Evolutionary conservation across 2,888 invertebrate genomes (phyloP).

Genomic region (Netelia melanura): DNA sequence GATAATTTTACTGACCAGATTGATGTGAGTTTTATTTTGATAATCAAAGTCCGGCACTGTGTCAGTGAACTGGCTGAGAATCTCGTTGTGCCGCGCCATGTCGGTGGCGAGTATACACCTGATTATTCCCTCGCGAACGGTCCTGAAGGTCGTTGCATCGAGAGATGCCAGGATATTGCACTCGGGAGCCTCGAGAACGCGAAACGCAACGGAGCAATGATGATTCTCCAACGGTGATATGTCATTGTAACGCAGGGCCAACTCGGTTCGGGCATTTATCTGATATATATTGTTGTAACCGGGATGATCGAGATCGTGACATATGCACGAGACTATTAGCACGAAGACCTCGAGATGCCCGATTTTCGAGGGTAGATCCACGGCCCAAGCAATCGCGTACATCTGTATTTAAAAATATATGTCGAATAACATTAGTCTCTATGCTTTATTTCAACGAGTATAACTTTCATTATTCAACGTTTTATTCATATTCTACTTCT

Average conservation of each 20-base stretch:
- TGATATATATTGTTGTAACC: slow-evolving; percentile 93
- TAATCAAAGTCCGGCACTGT: slow-evolving; percentile 89
- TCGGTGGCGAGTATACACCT: slow-evolving; percentile 92
- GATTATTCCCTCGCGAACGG: slow-evolving; percentile 92
- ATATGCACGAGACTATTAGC: slow-evolving; percentile 91
- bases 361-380: slow-evolving; percentile 89
- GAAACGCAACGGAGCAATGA: slow-evolving; percentile 94
- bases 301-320: slow-evolving; percentile 93
- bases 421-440: background rate
- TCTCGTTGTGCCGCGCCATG: slow-evolving; percentile 93
- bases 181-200: slow-evolving; percentile 91
- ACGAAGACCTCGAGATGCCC: slow-evolving; percentile 92
- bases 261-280: slow-evolving; percentile 93
- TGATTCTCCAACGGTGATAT: slow-evolving; percentile 95
- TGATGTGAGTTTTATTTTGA: slow-evolving; percentile 89
- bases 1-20: slow-evolving; percentile 87
- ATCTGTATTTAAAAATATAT: slow-evolving; percentile 86
- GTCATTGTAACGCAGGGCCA: slow-evolving; percentile 94
- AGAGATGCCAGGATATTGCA: slow-evolving; percentile 92
- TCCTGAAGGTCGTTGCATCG: slow-evolving; percentile 87
- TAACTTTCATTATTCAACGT: slow-evolving; percentile 4
- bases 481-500: background rate
- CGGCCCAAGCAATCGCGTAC: slow-evolving; percentile 92
- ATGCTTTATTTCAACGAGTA: background rate
- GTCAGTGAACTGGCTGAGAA: slow-evolving; percentile 90